Evolutionary conservation across 1,140 invertebrate genomes (phyloP).

Genomic region (Caerostris darwini): DNA sequence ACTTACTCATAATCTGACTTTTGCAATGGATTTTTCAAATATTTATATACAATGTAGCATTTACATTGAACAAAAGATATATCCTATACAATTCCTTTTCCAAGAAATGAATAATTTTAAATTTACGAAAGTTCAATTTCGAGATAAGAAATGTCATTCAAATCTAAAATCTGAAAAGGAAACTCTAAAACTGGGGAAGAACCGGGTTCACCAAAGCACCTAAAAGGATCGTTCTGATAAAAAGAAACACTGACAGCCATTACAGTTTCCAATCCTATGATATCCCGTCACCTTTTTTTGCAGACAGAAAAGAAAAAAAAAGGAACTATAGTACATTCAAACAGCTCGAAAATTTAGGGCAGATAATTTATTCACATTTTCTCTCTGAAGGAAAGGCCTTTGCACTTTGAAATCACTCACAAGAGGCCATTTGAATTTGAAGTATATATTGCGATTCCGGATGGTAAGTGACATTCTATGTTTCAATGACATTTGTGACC

Average conservation of each 20-base stretch:
- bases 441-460: neutral
- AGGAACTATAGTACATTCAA: neutral
- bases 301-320: neutral
- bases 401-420: neutral
- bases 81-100: too few relatives aligned
- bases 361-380: slow-evolving; percentile 44
- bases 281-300: neutral
- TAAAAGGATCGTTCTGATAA: neutral
- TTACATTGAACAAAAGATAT: too few relatives aligned
- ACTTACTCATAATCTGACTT: too few relatives aligned
- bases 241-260: neutral
- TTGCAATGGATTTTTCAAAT: too few relatives aligned
- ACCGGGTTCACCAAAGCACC: neutral
- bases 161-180: neutral
- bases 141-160: neutral
- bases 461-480: slow-evolving; percentile 29
- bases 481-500: slow-evolving; percentile 8
- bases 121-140: neutral
- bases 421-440: neutral
- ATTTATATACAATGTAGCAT: too few relatives aligned
- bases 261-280: neutral
- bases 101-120: neutral
- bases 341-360: neutral
- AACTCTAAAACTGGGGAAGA: too few relatives aligned
- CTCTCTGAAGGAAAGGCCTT: neutral